A percentile compares a stretch with the other conserved stretches of the same genome.
These are phyloP conservation scores for Antechinus flavipes DNA, from an alignment of 2,113 vertebrate genomes.

Conservation along the genomic window DNA sequence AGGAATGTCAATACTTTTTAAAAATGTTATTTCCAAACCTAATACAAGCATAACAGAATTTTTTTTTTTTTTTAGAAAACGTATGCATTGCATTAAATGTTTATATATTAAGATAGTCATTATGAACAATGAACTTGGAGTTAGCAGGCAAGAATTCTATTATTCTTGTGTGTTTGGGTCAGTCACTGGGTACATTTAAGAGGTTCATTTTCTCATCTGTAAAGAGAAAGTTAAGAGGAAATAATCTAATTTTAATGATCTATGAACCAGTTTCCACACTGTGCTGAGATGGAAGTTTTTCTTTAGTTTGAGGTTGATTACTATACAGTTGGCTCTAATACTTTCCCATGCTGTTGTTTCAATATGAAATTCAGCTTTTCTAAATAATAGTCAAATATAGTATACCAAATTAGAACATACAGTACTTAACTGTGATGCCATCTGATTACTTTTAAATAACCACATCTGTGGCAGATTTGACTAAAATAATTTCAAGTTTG, in stretches of 20 bases:
- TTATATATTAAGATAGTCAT: background rate
- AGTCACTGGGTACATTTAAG: background rate
- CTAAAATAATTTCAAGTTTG: constrained; percentile 14
- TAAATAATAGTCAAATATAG: constrained; percentile 17
- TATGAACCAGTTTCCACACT: background rate
- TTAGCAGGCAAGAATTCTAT: background rate
- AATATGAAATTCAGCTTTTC: constrained; percentile 21
- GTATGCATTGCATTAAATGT: background rate
- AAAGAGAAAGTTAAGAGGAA: background rate
- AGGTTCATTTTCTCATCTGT: background rate
- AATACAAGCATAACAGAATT: background rate
- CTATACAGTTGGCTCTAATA: background rate
- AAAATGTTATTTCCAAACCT: background rate
- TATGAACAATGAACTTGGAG: background rate
- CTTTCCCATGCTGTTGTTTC: constrained; percentile 10
- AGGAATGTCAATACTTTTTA: background rate
- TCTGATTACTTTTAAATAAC: background rate
- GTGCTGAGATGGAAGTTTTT: background rate
- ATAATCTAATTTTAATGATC: background rate
- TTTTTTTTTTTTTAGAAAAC: background rate
- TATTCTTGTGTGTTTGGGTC: background rate
- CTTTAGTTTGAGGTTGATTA: background rate
- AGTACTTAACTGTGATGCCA: background rate
- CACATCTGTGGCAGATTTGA: background rate
- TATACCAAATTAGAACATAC: background rate